Conservation (phyloP, 2,888 invertebrate genomes). For the Synergus laeviventris region DNA sequence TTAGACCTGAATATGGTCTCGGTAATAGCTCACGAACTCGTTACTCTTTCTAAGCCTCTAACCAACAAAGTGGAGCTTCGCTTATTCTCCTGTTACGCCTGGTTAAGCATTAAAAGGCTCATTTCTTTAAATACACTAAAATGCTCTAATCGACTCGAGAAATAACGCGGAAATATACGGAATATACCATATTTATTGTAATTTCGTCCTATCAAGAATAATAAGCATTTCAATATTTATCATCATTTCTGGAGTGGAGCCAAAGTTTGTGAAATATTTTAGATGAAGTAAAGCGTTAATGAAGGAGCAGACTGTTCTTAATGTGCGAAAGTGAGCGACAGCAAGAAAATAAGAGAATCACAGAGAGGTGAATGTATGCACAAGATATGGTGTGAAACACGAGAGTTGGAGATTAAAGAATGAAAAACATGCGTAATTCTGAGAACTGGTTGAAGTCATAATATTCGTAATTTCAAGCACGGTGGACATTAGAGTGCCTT, state of each 20-base stretch:
- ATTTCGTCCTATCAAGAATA: neutral
- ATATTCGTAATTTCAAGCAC: slow-evolving; percentile 74
- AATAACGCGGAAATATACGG: slow-evolving; percentile 46
- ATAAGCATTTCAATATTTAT: neutral
- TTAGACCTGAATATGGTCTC: slow-evolving; percentile 72
- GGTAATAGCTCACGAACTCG: slow-evolving; percentile 49
- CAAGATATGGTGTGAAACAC: slow-evolving; percentile 73
- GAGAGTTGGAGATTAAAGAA: slow-evolving; percentile 76
- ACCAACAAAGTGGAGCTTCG: slow-evolving; percentile 47
- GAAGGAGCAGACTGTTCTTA: slow-evolving; percentile 6
- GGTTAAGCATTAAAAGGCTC: slow-evolving; percentile 46
- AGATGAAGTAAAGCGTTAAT: slow-evolving; percentile 19
- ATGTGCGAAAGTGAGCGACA: slow-evolving; percentile 41
- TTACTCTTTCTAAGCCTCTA: slow-evolving; percentile 43
- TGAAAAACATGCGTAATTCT: slow-evolving; percentile 74
- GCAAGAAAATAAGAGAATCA: slow-evolving; percentile 40
- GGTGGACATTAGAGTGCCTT: slow-evolving; percentile 43
- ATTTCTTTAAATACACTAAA: slow-evolving; percentile 73
- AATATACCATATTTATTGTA: too few relatives aligned
- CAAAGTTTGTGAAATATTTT: neutral
- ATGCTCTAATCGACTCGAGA: slow-evolving; percentile 65
- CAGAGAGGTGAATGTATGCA: slow-evolving; percentile 55
- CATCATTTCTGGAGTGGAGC: neutral
- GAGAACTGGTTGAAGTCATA: slow-evolving; percentile 74
- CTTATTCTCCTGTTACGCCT: slow-evolving; percentile 46